Evolutionary conservation across 2,113 vertebrate genomes (phyloP).

Genomic region (Tragulus kanchil): DNA sequence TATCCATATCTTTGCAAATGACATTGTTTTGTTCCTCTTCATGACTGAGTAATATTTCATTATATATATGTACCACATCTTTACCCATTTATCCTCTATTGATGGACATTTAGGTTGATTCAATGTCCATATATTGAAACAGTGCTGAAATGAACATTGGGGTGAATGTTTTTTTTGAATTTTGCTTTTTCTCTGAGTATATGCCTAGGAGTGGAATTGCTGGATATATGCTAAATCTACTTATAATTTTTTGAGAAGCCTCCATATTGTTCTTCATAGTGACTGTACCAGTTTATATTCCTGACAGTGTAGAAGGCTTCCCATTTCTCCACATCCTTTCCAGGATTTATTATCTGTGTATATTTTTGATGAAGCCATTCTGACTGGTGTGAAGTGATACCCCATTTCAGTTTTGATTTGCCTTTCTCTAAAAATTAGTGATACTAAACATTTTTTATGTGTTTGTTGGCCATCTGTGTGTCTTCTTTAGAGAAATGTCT

Average conservation of each 20-base stretch:
- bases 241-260: not conserved
- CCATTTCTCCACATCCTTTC: not conserved
- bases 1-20: not conserved
- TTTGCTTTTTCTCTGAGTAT: not conserved
- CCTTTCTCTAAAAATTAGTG: not conserved
- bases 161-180: not conserved
- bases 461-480: not conserved
- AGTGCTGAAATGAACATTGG: not conserved
- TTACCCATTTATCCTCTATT: not conserved
- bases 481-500: not conserved
- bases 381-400: not conserved
- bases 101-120: not conserved
- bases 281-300: not conserved
- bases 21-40: not conserved
- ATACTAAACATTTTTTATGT: not conserved
- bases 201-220: not conserved
- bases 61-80: not conserved
- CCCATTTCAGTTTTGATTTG: not conserved
- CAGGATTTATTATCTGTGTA: not conserved
- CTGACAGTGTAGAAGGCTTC: not conserved
- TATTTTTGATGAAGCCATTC: not conserved
- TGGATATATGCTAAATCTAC: not conserved
- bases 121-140: not conserved
- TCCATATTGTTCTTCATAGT: not conserved
- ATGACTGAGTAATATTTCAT: not conserved